Percentiles rank a stretch among this genome's conserved stretches.
Evolutionary conservation across 1,140 invertebrate species (phyloP).

Genomic region (Bombus polaris): DNA sequence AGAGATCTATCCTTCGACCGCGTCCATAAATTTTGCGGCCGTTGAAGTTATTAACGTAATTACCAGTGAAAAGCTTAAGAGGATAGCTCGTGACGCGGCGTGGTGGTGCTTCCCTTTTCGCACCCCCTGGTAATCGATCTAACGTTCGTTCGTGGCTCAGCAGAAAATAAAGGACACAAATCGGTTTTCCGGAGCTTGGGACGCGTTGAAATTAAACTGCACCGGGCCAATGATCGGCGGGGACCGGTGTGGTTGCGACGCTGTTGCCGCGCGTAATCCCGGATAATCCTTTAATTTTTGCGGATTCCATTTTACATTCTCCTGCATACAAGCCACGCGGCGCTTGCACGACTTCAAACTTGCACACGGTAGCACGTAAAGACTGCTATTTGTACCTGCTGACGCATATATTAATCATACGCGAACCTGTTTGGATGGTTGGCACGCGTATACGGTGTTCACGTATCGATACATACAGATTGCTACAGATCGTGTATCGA

Average conservation of each 20-base stretch:
- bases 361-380: slow-evolving; percentile 6
- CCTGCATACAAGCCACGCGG: neutral
- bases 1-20: neutral
- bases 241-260: slow-evolving; percentile 15
- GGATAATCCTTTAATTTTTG: slow-evolving; percentile 77
- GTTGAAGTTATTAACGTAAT: slow-evolving; percentile 57
- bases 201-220: slow-evolving; percentile 67
- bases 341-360: neutral
- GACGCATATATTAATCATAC: slow-evolving; percentile 48
- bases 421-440: neutral
- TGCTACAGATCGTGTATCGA: neutral
- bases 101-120: no score
- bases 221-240: slow-evolving; percentile 10
- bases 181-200: slow-evolving; percentile 35
- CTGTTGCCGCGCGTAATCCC: slow-evolving; percentile 65
- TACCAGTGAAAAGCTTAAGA: slow-evolving; percentile 33
- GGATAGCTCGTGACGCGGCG: neutral
- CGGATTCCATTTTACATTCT: slow-evolving; percentile 62
- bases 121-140: slow-evolving; percentile 41
- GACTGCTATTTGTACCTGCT: slow-evolving; percentile 33
- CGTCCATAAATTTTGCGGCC: slow-evolving; percentile 36
- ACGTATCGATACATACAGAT: neutral
- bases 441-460: no score
- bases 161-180: slow-evolving; percentile 49
- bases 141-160: slow-evolving; percentile 14